phyloP scores from a whole-genome alignment of 2,113 vertebrate species.

The Hassar affinis region DNA sequence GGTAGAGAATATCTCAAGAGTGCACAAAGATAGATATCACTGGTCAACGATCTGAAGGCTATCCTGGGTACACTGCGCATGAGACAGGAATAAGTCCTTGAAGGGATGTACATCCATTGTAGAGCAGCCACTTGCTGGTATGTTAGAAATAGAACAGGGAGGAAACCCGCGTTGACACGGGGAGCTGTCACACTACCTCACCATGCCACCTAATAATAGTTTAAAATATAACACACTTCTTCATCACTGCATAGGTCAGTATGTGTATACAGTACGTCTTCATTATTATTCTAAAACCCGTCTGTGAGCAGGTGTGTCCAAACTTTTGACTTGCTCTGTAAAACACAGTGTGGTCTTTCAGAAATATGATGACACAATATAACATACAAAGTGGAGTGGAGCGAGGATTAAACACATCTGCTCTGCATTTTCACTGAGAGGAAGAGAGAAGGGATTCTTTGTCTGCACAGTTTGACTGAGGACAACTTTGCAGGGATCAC shows the following conservation, averaged over 20 bases:
- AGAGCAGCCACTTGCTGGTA: background rate
- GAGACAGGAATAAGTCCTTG: background rate
- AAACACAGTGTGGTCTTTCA: background rate
- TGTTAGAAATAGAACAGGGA: background rate
- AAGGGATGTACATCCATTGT: background rate
- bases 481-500: background rate
- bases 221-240: background rate
- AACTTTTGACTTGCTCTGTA: background rate
- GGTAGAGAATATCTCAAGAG: background rate
- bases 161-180: background rate
- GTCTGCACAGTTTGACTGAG: constrained; percentile 20
- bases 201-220: background rate
- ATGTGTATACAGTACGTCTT: background rate
- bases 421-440: background rate
- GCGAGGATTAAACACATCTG: background rate
- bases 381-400: background rate
- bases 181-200: background rate
- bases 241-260: background rate
- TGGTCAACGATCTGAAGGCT: background rate
- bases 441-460: constrained; percentile 3
- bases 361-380: background rate
- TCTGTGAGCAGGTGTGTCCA: background rate
- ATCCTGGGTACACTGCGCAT: background rate
- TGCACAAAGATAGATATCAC: background rate
- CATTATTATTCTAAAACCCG: background rate